Evolutionary conservation across 2,888 invertebrate genomes (phyloP).

Genomic region (Heliconius cydno): DNA sequence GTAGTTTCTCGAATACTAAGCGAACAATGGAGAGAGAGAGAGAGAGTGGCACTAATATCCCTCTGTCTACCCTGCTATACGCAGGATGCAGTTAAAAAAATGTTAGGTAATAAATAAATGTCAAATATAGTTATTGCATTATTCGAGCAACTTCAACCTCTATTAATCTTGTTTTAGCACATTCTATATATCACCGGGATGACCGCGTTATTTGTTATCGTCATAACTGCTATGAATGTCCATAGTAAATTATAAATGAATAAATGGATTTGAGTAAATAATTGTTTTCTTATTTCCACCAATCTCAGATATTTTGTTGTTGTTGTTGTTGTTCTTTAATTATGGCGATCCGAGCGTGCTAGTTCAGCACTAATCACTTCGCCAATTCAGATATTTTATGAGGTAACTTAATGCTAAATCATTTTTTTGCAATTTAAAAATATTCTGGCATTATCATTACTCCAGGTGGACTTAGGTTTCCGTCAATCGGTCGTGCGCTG

Average conservation of each 20-base stretch:
- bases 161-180: background rate
- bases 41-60: background rate
- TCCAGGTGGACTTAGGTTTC: no score
- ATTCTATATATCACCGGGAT: background rate
- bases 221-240: background rate
- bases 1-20: background rate
- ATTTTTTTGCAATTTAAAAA: background rate
- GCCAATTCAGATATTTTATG: background rate
- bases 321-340: no score
- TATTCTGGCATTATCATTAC: background rate
- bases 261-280: background rate
- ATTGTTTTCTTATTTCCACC: background rate
- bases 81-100: background rate
- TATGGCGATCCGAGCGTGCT: no score
- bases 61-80: background rate
- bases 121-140: slow-evolving; percentile 3
- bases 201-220: background rate
- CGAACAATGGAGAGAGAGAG: background rate
- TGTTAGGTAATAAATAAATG: background rate
- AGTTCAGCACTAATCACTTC: no score
- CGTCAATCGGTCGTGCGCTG: no score
- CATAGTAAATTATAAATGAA: background rate
- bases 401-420: background rate
- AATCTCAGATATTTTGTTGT: background rate
- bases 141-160: background rate